Evolutionary conservation across 2,113 vertebrate genomes (phyloP).

Genomic region (Rostratula benghalensis): DNA sequence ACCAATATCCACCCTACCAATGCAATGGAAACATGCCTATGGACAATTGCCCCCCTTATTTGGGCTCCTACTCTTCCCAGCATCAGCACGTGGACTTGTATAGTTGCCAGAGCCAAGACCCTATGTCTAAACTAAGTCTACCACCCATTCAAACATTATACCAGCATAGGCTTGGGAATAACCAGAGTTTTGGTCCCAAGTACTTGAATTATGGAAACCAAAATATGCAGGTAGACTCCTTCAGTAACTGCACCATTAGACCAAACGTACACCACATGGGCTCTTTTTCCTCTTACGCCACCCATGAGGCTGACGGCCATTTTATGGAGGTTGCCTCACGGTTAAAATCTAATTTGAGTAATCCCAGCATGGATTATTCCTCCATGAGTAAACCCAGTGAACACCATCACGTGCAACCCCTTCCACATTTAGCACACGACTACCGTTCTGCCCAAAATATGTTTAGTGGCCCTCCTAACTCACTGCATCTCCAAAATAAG

Average conservation of each 20-base stretch:
- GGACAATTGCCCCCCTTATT: conserved; percentile 81
- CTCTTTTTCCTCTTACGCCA: conserved; percentile 77
- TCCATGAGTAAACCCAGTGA: conserved; percentile 80
- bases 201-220: conserved; percentile 86
- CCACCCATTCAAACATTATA: conserved; percentile 83
- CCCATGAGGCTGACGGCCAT: conserved; percentile 76
- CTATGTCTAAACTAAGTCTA: conserved; percentile 74
- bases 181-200: conserved; percentile 81
- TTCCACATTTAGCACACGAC: conserved; percentile 74
- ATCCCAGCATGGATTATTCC: conserved; percentile 76
- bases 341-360: conserved; percentile 69
- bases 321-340: conserved; percentile 81
- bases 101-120: conserved; percentile 80
- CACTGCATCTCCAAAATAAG: conserved; percentile 84
- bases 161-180: conserved; percentile 84
- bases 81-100: conserved; percentile 87
- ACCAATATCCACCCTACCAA: conserved; percentile 84
- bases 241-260: conserved; percentile 78
- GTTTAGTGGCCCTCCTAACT: conserved; percentile 75
- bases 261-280: conserved; percentile 77
- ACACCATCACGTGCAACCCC: conserved; percentile 76
- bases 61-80: conserved; percentile 81
- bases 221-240: conserved; percentile 85
- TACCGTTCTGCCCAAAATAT: conserved; percentile 72
- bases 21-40: conserved; percentile 86